phyloP scores from a whole-genome alignment of 2,888 invertebrate species.

The Phaedon cochleariae region DNA sequence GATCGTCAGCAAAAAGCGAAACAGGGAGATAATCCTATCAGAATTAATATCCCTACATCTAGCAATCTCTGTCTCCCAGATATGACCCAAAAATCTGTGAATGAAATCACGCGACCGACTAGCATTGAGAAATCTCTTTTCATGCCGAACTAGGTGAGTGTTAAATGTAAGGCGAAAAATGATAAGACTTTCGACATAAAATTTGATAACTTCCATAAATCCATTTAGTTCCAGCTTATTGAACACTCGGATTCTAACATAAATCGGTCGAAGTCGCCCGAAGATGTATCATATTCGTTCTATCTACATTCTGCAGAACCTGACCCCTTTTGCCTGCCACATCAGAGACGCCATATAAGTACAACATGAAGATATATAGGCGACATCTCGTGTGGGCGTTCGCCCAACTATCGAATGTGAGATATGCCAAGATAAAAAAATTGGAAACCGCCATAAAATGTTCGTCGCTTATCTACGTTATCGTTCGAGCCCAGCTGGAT shows the following conservation, averaged over 20 bases:
- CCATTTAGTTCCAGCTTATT: slow-evolving; percentile 56
- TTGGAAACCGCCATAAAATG: slow-evolving; percentile 53
- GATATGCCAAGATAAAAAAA: slow-evolving; percentile 54
- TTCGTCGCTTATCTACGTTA: slow-evolving; percentile 47
- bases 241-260: slow-evolving; percentile 50
- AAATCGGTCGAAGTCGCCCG: slow-evolving; percentile 50
- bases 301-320: slow-evolving; percentile 55
- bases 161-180: slow-evolving; percentile 48
- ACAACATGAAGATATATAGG: slow-evolving; percentile 53
- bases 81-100: no score
- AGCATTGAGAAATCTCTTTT: neutral
- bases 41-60: neutral
- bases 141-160: slow-evolving; percentile 24
- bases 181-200: slow-evolving; percentile 53
- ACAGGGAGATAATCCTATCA: neutral
- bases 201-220: slow-evolving; percentile 54
- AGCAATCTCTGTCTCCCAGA: neutral
- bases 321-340: slow-evolving; percentile 48
- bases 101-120: neutral
- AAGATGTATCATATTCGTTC: slow-evolving; percentile 53
- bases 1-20: neutral
- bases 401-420: slow-evolving; percentile 56
- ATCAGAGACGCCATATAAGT: slow-evolving; percentile 54
- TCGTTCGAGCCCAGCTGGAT: slow-evolving; percentile 40
- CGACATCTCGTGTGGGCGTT: slow-evolving; percentile 54